Base-by-base conservation (phyloP, 2,888 invertebrate genomes). In the Sinohyriopsis cumingii region DNA sequence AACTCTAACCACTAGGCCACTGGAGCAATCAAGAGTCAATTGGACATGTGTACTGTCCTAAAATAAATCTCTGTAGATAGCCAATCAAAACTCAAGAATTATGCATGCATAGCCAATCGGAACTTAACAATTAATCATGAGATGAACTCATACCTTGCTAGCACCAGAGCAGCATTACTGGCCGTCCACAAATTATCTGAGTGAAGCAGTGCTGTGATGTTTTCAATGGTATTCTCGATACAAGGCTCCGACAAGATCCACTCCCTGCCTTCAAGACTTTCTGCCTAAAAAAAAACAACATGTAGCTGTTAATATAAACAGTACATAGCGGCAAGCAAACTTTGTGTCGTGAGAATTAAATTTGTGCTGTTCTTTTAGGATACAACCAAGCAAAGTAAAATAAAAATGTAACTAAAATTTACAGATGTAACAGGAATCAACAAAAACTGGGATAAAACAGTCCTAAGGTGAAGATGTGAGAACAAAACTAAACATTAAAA, bases 111-210 rank as follows among this genome's bases (percentile, higher is more conserved):
- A 22, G 24, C 24, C 56, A 55, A 19, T 25, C 9, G 3, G 1
- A 33, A 33, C 5, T 33, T 7, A 33, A 33, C 9, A 33, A 33
- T 33, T 33, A 33, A 7, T 7, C 33, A 33, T 33, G 33, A 7
- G 33, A 33, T 33, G 33, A 33, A 59, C 28, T 55, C 59, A 67
- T 71, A 88, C 88, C 90, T 86, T 56, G 90, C 90, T 28, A 90
- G 77, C 15, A 90, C 89, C 25, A 90, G 80, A 45, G 89, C 89
- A 24, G 89, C 89, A 82, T 90, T 90, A 73, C 90, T 90, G 67
- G 89, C 88, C 22, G 89, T 90, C 89, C 89, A 90, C 53, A 87
- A 71, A 73, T 90, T 89, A 7, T 87, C 86, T 25, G 81, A 83
- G 45, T 79, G 78, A 59, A 90, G 83, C 53, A 90, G 75, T 22